phyloP scores from a whole-genome alignment of 2,113 vertebrate species.

The Corythoichthys intestinalis region DNA sequence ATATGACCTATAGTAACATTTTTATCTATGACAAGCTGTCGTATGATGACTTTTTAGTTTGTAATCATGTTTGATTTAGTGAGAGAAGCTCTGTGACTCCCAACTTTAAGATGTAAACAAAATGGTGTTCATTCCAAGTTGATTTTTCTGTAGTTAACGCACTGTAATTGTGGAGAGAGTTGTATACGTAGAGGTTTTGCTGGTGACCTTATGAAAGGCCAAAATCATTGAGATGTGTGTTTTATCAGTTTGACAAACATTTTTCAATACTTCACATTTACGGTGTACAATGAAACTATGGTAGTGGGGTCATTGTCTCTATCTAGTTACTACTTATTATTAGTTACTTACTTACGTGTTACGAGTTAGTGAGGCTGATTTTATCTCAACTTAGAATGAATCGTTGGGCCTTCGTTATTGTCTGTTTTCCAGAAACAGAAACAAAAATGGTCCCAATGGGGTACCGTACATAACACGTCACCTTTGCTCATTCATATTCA shows the following conservation, averaged over 20 bases:
- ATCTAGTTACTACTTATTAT: no score
- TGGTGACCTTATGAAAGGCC: neutral
- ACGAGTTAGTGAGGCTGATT: no score
- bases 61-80: constrained; percentile 9
- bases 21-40: constrained; percentile 13
- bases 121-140: constrained; percentile 6
- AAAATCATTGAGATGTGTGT: neutral
- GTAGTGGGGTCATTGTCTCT: no score
- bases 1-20: constrained; percentile 7
- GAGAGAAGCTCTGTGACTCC: constrained; percentile 8
- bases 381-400: no score
- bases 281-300: neutral
- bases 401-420: no score
- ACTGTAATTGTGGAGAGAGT: constrained; percentile 1
- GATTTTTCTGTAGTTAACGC: neutral
- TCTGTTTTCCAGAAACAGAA: no score
- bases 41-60: constrained; percentile 2
- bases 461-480: no score
- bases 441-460: no score
- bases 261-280: neutral
- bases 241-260: neutral
- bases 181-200: neutral
- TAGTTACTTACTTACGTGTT: no score
- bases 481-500: no score
- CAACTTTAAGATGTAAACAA: constrained; percentile 9